Evolutionary conservation across 1,140 invertebrate species (phyloP), one percentile per base, ranked within the genome.

Genomic region (Drosophila jambulina): DNA sequence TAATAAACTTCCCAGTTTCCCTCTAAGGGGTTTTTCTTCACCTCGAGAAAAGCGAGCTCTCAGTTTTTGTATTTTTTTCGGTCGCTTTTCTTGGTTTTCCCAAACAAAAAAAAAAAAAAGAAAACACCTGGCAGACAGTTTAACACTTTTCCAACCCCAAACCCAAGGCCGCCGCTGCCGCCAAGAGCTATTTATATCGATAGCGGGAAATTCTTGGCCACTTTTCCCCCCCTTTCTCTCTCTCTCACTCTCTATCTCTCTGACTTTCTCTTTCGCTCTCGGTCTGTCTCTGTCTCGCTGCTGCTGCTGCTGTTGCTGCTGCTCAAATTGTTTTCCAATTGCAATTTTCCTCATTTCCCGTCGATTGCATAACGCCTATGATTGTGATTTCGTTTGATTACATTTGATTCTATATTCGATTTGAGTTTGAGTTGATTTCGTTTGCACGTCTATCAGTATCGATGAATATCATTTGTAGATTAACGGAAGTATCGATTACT

Each of bases 321-420:
- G 40, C 65, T 71, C 21, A 72, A 72, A 72, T 72, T 72, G 54
- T 72, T 72, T 72, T 72, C 68, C 70, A 72, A 72, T 72, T 72
- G 67, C 70, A 72, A 72, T 72, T 72, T 72, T 72, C 70, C 69
- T 72, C 54, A 72, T 60, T 72, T 72, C 67, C 70, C 56, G 29
- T 29, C 43, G 54, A 72, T 72, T 72, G 70, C 70, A 72, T 72
- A 72, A 72, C 68, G 70, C 69, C 67, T 72, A 59, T 72, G 70
- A 72, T 72, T 72, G 70, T 60, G 40, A 72, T 72, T 72, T 72
- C 34, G 43, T 60, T 72, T 72, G 67, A 60, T 72, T 72, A 60
- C 51, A 69, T 71, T 72, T 72, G 53, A 72, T 72, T 71, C 61
- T 10, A 29, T 64, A 43, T 48, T 48, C 48, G 43, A 68, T 53